Conservation (phyloP, 2,113 vertebrate species). For the Argyrosomus japonicus region DNA sequence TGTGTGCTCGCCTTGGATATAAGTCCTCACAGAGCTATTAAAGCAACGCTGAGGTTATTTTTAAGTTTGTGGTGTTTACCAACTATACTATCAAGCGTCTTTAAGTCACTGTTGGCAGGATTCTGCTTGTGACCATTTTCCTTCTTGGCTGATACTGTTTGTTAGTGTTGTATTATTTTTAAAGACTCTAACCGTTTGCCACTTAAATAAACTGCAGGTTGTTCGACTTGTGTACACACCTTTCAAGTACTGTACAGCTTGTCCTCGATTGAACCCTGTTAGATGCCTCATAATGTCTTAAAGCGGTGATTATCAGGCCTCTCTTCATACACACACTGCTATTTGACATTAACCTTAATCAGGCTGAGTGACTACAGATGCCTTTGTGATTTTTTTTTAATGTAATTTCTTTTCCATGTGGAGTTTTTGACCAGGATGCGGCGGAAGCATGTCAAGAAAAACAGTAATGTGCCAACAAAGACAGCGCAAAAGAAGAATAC, state of each 20-base stretch:
- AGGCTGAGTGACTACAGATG: background rate
- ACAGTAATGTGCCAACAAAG: background rate
- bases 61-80: conserved; percentile 12
- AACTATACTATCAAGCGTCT: conserved; percentile 9
- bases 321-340: background rate
- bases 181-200: background rate
- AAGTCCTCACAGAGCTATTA: conserved; percentile 14
- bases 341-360: background rate
- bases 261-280: background rate
- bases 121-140: conserved; percentile 13
- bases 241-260: background rate
- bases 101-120: conserved; percentile 23
- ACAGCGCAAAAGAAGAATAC: background rate
- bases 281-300: conserved; percentile 16
- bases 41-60: conserved; percentile 1
- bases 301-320: conserved; percentile 11
- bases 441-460: background rate
- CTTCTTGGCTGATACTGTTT: conserved; percentile 5
- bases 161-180: conserved; percentile 12
- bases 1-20: background rate
- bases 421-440: background rate
- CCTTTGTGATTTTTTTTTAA: background rate
- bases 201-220: conserved; percentile 22
- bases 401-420: background rate
- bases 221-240: background rate